Conservation (phyloP, 2,113 vertebrate genomes). For the Cyanistes caeruleus region DNA sequence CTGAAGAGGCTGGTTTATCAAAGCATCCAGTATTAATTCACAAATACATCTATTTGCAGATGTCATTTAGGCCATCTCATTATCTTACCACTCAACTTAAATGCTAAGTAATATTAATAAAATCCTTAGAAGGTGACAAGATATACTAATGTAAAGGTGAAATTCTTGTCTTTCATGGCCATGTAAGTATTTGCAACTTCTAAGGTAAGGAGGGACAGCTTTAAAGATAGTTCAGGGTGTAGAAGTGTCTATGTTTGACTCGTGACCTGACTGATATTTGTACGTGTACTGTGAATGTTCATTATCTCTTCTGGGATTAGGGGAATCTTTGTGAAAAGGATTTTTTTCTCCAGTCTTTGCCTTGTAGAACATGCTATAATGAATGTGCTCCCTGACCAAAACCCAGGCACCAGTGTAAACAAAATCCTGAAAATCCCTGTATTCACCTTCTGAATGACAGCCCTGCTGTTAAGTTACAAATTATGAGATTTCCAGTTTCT, state of each 20-base stretch:
- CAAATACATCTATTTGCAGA: not conserved
- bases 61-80: not conserved
- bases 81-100: not conserved
- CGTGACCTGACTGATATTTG: not conserved
- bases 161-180: not conserved
- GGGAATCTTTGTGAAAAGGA: not conserved
- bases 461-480: not conserved
- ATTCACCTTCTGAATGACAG: not conserved
- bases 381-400: not conserved
- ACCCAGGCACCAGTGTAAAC: not conserved
- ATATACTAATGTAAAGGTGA: not conserved
- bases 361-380: not conserved
- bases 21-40: not conserved
- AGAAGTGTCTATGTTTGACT: not conserved
- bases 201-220: not conserved
- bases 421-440: not conserved
- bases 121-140: not conserved
- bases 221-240: not conserved
- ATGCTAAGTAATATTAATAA: not conserved
- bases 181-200: not conserved
- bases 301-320: not conserved
- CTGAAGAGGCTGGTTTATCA: not conserved
- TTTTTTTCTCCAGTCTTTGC: not conserved
- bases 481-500: not conserved
- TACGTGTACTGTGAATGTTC: not conserved